A percentile compares a stretch with the other conserved stretches of the same genome.
Conservation (phyloP, 37 sponge, comb jelly and placozoan genomes). For the Chondrosia reniformis region DNA sequence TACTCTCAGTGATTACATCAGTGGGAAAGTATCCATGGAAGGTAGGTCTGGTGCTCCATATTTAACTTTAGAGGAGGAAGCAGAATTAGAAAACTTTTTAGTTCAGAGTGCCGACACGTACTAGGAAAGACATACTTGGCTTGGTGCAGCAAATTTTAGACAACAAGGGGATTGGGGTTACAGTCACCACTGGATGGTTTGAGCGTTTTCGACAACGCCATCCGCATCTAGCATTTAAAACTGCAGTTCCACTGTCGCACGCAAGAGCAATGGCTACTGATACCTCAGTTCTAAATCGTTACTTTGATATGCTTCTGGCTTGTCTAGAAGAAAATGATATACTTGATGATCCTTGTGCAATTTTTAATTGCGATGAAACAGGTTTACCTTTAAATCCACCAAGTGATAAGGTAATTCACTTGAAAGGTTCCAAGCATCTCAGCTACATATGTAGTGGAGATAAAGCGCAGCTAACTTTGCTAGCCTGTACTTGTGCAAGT, state of each 20-base stretch:
- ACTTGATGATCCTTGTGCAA: conserved; percentile 23
- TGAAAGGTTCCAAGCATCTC: conserved; percentile 14
- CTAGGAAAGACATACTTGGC: conserved; percentile 8
- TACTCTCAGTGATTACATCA: conserved; percentile 13
- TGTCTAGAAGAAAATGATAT: conserved; percentile 37
- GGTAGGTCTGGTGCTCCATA: not conserved
- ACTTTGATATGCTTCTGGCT: conserved; percentile 39
- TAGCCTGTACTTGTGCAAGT: conserved; percentile 33
- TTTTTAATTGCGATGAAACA: conserved; percentile 50
- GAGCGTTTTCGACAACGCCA: conserved; percentile 31
- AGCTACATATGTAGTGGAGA: not conserved
- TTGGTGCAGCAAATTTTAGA: conserved; percentile 12
- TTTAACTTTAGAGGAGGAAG: conserved; percentile 3
- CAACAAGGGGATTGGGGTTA: conserved; percentile 11
- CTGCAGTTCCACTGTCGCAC: conserved; percentile 30
- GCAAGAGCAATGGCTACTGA: conserved; percentile 39
- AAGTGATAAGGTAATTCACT: not conserved
- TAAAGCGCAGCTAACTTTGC: conserved; percentile 20
- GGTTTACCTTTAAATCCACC: conserved; percentile 43
- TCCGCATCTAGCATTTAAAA: conserved; percentile 22
- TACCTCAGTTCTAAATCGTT: conserved; percentile 24
- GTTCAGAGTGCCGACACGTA: conserved; percentile 4
- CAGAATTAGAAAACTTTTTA: not conserved
- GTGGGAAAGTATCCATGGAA: conserved; percentile 5
- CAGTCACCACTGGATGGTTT: conserved; percentile 34